Evolutionary conservation across 2,888 invertebrate species (phyloP).

Genomic region (Cephus nigrinus): DNA sequence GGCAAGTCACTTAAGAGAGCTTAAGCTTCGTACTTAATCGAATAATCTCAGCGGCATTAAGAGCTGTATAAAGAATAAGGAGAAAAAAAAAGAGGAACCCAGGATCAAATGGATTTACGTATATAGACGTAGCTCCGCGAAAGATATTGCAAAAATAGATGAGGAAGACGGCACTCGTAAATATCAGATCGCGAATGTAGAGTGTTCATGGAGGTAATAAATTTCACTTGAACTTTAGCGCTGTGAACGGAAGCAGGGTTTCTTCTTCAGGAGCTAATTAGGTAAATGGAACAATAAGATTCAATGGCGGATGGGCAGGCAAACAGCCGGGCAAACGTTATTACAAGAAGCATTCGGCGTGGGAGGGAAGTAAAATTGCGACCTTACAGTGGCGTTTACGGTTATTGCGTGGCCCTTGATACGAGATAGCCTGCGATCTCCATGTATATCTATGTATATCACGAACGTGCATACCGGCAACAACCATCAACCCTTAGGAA

Average conservation of each 20-base stretch:
- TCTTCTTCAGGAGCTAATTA: slow-evolving; percentile 30
- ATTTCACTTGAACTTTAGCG: neutral
- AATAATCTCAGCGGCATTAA: neutral
- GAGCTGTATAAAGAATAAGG: neutral
- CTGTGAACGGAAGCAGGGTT: neutral
- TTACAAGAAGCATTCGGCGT: neutral
- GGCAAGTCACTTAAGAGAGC: neutral
- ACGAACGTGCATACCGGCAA: neutral
- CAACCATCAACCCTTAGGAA: neutral
- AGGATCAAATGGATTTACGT: neutral
- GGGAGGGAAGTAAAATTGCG: slow-evolving; percentile 23
- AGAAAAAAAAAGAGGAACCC: neutral
- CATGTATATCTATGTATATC: neutral
- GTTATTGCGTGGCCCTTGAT: slow-evolving; percentile 28
- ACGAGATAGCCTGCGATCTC: neutral
- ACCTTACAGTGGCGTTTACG: slow-evolving; percentile 34
- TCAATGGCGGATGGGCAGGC: slow-evolving; percentile 10
- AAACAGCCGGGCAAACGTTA: neutral
- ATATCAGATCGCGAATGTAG: neutral
- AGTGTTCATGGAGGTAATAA: neutral
- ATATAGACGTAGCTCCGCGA: neutral
- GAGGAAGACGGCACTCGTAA: neutral
- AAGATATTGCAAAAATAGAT: neutral
- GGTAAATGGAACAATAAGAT: slow-evolving; percentile 36
- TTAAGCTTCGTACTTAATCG: neutral